phyloP scores from a whole-genome alignment of 2,797 vertebrate genomes.

The Trachurus trachurus region DNA sequence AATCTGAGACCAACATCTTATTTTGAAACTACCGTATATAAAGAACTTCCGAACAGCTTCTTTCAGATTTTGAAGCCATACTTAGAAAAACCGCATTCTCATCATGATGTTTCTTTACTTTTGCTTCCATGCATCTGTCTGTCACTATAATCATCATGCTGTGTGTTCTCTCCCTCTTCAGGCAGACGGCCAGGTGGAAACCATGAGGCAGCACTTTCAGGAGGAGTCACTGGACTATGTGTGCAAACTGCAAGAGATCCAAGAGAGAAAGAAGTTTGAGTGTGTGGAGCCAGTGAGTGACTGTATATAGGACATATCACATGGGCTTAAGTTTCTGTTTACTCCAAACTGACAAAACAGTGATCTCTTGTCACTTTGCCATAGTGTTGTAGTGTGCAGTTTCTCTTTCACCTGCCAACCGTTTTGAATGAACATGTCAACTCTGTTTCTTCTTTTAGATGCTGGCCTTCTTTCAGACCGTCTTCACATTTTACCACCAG shows the following conservation, averaged over 20 bases:
- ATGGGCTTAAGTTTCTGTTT: conserved; percentile 1
- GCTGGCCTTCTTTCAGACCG: conserved; percentile 97
- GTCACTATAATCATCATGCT: conserved; percentile 56
- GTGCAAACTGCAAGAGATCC: conserved; percentile 97
- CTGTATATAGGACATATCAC: conserved; percentile 5
- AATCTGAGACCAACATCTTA: not conserved
- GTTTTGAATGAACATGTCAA: conserved; percentile 7
- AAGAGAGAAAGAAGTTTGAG: conserved; percentile 98
- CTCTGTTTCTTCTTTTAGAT: conserved; percentile 84
- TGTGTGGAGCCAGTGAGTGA: conserved; percentile 98
- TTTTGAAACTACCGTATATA: not conserved
- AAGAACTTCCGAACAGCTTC: not conserved
- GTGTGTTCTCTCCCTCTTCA: conserved; percentile 73
- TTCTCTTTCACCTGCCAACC: conserved; percentile 37
- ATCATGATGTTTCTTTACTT: conserved; percentile 18
- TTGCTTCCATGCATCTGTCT: conserved; percentile 19
- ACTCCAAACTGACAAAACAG: not conserved
- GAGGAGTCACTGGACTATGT: conserved; percentile 96
- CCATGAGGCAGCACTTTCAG: conserved; percentile 93
- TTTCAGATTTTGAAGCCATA: conserved; percentile 20
- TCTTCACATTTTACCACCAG: conserved; percentile 99
- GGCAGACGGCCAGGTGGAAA: conserved; percentile 94
- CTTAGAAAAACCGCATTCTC: conserved; percentile 7
- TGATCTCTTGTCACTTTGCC: not conserved
- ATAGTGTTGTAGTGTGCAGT: not conserved